phyloP scores from a whole-genome alignment of 2,113 vertebrate genomes.

The Heliornis fulica region DNA sequence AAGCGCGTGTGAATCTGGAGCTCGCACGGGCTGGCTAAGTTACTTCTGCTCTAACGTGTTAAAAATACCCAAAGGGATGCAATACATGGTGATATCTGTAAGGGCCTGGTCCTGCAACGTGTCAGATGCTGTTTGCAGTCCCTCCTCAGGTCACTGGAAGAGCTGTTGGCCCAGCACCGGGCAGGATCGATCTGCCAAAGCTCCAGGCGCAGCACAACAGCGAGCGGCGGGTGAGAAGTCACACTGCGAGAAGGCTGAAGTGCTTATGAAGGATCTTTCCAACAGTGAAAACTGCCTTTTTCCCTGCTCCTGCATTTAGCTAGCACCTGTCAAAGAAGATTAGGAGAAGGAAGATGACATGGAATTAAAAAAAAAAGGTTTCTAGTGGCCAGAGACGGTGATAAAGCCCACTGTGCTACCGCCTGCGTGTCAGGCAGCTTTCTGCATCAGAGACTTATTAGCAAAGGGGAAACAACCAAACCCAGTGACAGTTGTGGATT shows the following conservation, averaged over 20 bases:
- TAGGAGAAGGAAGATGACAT: not conserved
- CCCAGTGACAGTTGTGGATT: not conserved
- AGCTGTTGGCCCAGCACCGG: not conserved
- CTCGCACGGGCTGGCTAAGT: accelerated
- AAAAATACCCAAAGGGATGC: not conserved
- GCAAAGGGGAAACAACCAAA: not conserved
- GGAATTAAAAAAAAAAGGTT: not conserved
- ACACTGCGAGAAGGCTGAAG: not conserved
- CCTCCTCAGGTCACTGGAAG: not conserved
- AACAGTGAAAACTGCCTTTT: not conserved
- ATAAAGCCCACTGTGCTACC: not conserved
- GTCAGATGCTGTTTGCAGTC: not conserved
- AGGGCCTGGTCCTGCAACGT: not conserved
- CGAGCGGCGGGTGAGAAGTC: not conserved
- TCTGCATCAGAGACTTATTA: not conserved
- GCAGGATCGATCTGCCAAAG: not conserved
- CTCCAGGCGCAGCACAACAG: not conserved
- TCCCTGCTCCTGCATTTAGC: not conserved
- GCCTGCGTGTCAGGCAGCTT: not conserved
- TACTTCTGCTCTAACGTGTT: not conserved
- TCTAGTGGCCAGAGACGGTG: not conserved
- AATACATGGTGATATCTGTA: accelerated
- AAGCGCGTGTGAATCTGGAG: accelerated
- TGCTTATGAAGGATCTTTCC: not conserved
- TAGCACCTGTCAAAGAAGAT: not conserved